These are phyloP conservation scores for Bos indicus DNA, from an alignment of 2,113 vertebrate genomes.

Conservation along the genomic window DNA sequence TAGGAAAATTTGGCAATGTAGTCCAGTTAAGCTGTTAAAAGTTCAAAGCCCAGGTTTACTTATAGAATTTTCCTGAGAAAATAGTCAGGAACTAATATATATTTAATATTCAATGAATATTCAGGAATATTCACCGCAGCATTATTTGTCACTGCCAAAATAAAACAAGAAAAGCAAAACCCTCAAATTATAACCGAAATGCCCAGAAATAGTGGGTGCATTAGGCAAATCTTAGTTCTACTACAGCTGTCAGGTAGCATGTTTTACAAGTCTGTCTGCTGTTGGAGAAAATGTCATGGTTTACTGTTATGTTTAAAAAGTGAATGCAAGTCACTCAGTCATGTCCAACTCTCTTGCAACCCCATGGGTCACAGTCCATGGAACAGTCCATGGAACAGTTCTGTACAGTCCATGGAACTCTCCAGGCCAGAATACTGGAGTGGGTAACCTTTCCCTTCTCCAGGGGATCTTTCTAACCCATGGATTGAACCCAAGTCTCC, in stretches of 20 bases:
- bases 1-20: neutral
- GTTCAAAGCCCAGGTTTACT: neutral
- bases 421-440: neutral
- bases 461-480: neutral
- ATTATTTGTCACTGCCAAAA: neutral
- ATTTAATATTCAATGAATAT: neutral
- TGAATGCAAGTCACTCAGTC: neutral
- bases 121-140: neutral
- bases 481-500: neutral
- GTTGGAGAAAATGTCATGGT: neutral
- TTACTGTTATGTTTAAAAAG: neutral
- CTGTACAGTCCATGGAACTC: neutral
- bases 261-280: neutral
- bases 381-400: neutral
- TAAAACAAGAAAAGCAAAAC: neutral
- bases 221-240: neutral
- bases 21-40: neutral
- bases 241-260: neutral
- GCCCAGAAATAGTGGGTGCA: neutral
- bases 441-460: neutral
- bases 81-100: neutral
- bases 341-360: neutral
- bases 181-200: neutral
- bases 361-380: neutral
- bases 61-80: neutral